Evolutionary conservation across 2,888 invertebrate species (phyloP), one percentile per base, ranked within the genome.

Genomic region (Lasioglossum figueresi): DNA sequence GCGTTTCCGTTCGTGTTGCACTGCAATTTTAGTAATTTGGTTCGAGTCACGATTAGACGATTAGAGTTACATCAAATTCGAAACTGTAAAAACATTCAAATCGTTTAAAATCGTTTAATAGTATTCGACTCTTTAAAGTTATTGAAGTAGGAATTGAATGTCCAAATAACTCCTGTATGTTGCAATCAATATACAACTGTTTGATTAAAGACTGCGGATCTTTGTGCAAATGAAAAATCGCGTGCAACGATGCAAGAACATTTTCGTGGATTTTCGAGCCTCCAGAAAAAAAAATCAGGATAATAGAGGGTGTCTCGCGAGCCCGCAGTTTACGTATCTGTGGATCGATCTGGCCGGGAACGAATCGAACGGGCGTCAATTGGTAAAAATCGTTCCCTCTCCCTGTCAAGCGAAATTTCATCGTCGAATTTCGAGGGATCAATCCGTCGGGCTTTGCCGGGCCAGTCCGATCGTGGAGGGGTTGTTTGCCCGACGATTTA

Each of bases 401-500:
- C 16, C 0, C 27, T 63, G 63, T 63, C 63, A 63, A 16, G 16
- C 27, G 63, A n/a, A 63, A 63, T 63, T 63, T 63, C 63, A 63
- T 63, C 63, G 63, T 31, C 6, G 63, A 63, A 63, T 63, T 63
- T 63, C 63, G 31, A 31, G 31, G 63, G 63, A 63, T 63, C 31
- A 63, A 63, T 63, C 63, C 16, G 63, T 31, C 63, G 63, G 31
- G 27, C 10, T 23, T 27, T 14, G 3, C 16, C 14, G 63, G 16
- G 16, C 52, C 52, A 6, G 2, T 31, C 6, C 14, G 63, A 63
- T 63, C 63, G 27, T 1, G 5, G 43, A 45, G 6, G 6, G 45
- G 43, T 14, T 74, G 76, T 56, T 85, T 45, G 34, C 66, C 16
- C 52, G 37, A 12, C 68, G 14, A 79, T 31, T 63, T 40, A 23